Evolutionary conservation across 2,113 vertebrate species (phyloP), one percentile per base, ranked within the genome.

Genomic region (Rhinolophus sinicus): DNA sequence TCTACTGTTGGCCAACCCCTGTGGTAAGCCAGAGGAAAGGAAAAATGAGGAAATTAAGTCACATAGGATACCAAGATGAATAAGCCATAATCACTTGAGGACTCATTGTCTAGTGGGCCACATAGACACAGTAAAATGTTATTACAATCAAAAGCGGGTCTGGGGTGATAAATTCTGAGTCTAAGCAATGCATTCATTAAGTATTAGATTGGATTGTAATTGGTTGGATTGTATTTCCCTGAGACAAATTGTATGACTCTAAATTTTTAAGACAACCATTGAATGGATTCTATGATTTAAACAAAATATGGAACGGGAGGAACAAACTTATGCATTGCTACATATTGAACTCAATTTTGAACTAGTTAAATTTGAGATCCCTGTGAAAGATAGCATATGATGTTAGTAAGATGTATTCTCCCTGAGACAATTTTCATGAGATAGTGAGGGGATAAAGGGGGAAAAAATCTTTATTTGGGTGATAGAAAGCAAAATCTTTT

Each of bases 401-500:
- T 0, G 2, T 12, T 90, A 5, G 26, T 33, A 38, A 67, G 80
- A 58, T 6, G 3, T 78, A 65, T 64, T 58, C 3, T 90, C 7
- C 70, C 38, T 92, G 47, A 87, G 24, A 84, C 4, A 35, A 82
- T 60, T 84, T 64, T 92, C 69, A 69, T 82, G 24, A 80, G 12
- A 92, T 2, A 56, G 2, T 58, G 19, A n/a, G 19, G 5, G 0
- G 47, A n/a, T 52, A 22, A 60, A 72, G 5, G 3, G 14, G 70
- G 30, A 2, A 50, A 26, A 33, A 69, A 8, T 94, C 21, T 62
- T 1, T 52, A 38, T 83, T 67, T 96, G 35, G 67, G 44, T 96
- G 70, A 64, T 19, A 89, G 30, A 83, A 96, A 56, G 30, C 35
- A 96, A 54, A 95, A n/a, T 86, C 5, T 95, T 6, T 78, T 94